Evolutionary conservation across 2,888 invertebrate genomes (phyloP).

Genomic region (Epinotia nisella): DNA sequence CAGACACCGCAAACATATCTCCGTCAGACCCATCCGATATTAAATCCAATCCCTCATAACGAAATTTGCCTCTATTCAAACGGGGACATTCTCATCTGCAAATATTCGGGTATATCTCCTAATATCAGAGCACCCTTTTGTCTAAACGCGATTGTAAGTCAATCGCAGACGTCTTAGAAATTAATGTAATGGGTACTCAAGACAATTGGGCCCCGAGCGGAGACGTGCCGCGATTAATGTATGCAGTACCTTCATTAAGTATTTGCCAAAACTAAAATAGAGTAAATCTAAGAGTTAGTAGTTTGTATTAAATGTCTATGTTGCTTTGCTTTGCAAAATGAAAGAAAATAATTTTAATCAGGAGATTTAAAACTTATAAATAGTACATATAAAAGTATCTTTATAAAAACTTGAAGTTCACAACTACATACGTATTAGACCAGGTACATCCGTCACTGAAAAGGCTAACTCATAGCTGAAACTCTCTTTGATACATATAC

Average conservation of each 20-base stretch:
- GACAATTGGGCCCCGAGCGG: constrained; percentile 30
- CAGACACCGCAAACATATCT: constrained; percentile 16
- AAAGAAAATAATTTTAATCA: too few relatives aligned
- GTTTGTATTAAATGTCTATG: too few relatives aligned
- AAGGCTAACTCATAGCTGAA: too few relatives aligned
- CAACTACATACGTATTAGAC: too few relatives aligned
- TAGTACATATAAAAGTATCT: too few relatives aligned
- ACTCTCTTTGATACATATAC: too few relatives aligned
- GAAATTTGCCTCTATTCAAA: constrained; percentile 44
- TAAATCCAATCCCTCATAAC: constrained; percentile 38
- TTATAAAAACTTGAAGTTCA: too few relatives aligned
- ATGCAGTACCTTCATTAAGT: constrained; percentile 3
- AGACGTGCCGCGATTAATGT: constrained; percentile 11
- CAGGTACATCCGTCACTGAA: too few relatives aligned
- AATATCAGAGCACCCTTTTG: constrained; percentile 51
- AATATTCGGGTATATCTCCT: constrained; percentile 18
- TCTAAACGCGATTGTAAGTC: constrained; percentile 67
- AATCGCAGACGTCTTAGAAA: constrained; percentile 68
- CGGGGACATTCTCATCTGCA: constrained; percentile 37
- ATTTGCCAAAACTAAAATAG: neutral
- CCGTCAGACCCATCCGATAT: constrained; percentile 33
- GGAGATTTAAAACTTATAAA: too few relatives aligned
- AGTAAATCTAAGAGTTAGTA: neutral
- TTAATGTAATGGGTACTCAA: constrained; percentile 66
- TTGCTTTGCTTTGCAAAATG: too few relatives aligned